phyloP scores from a whole-genome alignment of 1,140 invertebrate genomes.

The Bombus fervidus region DNA sequence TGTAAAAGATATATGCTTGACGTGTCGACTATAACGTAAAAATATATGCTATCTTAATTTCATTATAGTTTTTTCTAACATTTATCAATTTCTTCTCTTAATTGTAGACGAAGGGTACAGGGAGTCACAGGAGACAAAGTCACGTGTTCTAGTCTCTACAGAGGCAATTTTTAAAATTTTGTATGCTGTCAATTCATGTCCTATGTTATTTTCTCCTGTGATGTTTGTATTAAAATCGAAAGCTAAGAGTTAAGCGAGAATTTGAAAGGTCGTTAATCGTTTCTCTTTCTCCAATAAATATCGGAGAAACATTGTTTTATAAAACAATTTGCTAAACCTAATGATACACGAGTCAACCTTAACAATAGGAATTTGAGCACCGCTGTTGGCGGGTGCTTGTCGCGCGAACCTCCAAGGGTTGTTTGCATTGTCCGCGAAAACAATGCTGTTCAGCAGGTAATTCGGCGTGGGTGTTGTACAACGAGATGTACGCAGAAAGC shows the following conservation, averaged over 20 bases:
- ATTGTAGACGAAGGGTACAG: background rate
- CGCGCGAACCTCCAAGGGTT: conserved; percentile 55
- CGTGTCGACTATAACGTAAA: background rate
- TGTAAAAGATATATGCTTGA: background rate
- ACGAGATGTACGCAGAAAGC: conserved; percentile 50
- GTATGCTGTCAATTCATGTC: background rate
- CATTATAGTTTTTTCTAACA: background rate
- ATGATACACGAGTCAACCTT: background rate
- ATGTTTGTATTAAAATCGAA: background rate
- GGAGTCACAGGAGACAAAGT: background rate
- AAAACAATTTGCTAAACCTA: background rate
- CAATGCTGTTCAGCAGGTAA: conserved; percentile 62
- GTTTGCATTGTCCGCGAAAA: conserved; percentile 65
- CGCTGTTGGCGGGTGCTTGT: conserved; percentile 53
- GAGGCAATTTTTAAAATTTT: background rate
- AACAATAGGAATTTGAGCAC: conserved; percentile 53
- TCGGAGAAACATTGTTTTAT: too few species aligned
- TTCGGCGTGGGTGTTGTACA: conserved; percentile 55
- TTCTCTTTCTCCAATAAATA: background rate
- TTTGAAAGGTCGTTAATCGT: background rate
- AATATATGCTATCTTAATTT: background rate
- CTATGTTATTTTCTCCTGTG: background rate
- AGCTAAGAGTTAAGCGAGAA: background rate
- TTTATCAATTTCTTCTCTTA: background rate
- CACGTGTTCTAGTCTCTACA: too few species aligned